Evolutionary conservation across 2,888 invertebrate genomes (phyloP), one percentile per base, ranked within the genome.

Genomic region (Terebella lapidaria): DNA sequence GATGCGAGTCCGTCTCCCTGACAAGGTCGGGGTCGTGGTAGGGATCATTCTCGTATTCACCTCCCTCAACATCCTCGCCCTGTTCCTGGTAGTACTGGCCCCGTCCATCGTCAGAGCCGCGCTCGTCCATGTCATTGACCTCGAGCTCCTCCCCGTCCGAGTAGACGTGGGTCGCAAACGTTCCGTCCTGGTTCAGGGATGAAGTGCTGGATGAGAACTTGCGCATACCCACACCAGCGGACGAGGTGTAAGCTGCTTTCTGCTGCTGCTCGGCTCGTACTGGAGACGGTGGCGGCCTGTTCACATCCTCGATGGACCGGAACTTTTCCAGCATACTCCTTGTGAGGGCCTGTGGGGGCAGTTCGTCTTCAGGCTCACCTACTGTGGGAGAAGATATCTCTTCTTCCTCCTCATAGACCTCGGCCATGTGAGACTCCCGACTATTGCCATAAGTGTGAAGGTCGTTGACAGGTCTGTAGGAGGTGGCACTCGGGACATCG

Each of bases 11-110:
- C 3, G 66, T 62, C 52, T 74, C 83, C 49, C 84, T 78, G 24
- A 84, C 81, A 53, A 86, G 83, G 30, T 83, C 74, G 0, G 65
- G 64, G 27, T 69, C 58, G 10, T 57, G 59, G 22, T 60, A 51
- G 3, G 77, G 76, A 25, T 56, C 10, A 45, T 56, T 3, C n/a
- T 56, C 26, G 20, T 26, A 2, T 26, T 24, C 51, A 28, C 53
- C 3, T 45, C 25, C 53, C 10, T 45, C 45, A n/a, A 22, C 25
- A 18, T 55, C 24, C 45, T 57, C 26, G 3, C 35, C 46, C 10
- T 56, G 45, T 27, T 27, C 35, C 3, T 24, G 18, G 25, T 45
- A 22, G 22, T 24, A 35, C n/a, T 35, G 46, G 1, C 46, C 60
- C 22, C 54, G 51, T n/a, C n/a, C n/a, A 18, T 59, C 49, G 47